These are phyloP conservation scores for Tipula confusa DNA, from an alignment of 2,888 invertebrate genomes.

Conservation along the genomic window DNA sequence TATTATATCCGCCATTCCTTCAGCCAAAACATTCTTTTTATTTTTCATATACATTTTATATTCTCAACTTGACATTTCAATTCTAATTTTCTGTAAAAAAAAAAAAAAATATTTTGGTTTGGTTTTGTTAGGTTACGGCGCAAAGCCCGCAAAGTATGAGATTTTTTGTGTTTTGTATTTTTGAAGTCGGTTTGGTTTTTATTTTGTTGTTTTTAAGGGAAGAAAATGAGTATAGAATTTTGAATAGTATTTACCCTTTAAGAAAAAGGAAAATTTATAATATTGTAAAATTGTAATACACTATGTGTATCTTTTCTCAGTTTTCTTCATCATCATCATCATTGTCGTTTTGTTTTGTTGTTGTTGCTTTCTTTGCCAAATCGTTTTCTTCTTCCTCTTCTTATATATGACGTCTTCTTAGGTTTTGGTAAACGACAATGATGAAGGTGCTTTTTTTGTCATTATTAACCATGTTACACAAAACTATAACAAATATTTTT, in stretches of 20 bases:
- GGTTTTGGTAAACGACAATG: background rate
- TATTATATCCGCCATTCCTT: background rate
- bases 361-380: background rate
- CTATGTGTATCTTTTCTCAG: background rate
- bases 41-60: background rate
- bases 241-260: conserved; percentile 12
- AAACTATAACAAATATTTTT: background rate
- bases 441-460: conserved; percentile 5
- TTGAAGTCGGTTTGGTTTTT: background rate
- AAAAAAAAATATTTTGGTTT: background rate
- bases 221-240: background rate
- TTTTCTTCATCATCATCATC: background rate
- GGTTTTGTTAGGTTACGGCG: background rate
- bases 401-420: background rate
- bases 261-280: conserved; percentile 3
- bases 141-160: conserved; percentile 16
- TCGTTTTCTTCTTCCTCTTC: background rate
- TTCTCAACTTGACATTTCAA: conserved; percentile 25
- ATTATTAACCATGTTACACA: conserved; percentile 25
- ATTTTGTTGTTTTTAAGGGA: background rate
- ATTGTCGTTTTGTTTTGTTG: background rate
- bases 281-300: conserved; percentile 9
- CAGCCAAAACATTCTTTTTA: background rate
- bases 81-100: background rate
- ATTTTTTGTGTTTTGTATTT: background rate